Evolutionary conservation across 1,140 invertebrate genomes (phyloP), one percentile per base, ranked within the genome.

Genomic region (Drosophila santomea): DNA sequence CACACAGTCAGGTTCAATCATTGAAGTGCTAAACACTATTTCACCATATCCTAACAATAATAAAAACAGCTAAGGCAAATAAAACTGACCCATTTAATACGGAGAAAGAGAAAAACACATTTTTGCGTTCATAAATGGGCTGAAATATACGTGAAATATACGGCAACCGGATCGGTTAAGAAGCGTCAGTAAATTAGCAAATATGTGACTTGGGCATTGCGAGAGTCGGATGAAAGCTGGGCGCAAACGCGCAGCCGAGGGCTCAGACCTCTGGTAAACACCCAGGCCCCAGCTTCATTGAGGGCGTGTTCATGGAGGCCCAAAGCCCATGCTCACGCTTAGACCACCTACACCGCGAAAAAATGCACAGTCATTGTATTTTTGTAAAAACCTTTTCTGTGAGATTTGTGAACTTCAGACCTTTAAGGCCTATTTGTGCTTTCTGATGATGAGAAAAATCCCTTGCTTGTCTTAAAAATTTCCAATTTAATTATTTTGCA

Each of bases 111-210:
- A 47, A 66, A 67, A 56, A 76, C 55, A 60, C 51, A 74, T 64
- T 78, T 86, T 50, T 38, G 60, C 56, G 39, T 15, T 47, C 62
- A 64, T 68, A 78, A 80, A 67, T 60, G 72, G 59, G 48, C 55
- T 78, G 57, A 20, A 20, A 20, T 20, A 20, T 20, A 20, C 75
- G 64, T 74, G 61, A 79, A 75, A 75, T 88, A 88, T 72, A 66
- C 50, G 50, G 83, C 83, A 88, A 86, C 75, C 83, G 83, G 83
- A 86, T 86, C 74, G 63, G 73, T 36, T 48, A 58, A 78, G 74
- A 78, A 78, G 75, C 59, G 74, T 71, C 69, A 89, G 89, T 89
- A 89, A 89, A 89, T 89, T 89, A 89, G 84, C 84, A 88, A 83
- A 89, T 69, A 81, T 77, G 41, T 74, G 62, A 60, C 67, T 69